These are phyloP conservation scores for Leptonema lineaticorne DNA, from an alignment of 1,140 invertebrate species.

Conservation along the genomic window DNA sequence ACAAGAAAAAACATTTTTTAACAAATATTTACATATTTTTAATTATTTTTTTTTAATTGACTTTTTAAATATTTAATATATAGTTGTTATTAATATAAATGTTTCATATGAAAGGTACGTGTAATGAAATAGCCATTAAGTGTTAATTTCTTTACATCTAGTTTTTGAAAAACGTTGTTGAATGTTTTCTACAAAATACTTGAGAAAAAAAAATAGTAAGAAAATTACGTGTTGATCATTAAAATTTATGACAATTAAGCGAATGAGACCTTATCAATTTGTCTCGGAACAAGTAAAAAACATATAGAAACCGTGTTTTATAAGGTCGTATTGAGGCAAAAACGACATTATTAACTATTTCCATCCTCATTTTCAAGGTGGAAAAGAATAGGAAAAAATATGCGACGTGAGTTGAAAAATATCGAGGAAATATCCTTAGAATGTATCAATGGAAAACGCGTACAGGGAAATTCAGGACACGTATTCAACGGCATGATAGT, in stretches of 20 bases:
- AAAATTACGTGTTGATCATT: neutral
- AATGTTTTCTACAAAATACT: too few species aligned
- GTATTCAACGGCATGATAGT: conserved; percentile 32
- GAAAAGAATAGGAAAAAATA: conserved; percentile 7
- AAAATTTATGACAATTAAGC: neutral
- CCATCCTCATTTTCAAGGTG: neutral
- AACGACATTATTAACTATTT: conserved; percentile 11
- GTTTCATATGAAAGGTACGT: too few species aligned
- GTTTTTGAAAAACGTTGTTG: too few species aligned
- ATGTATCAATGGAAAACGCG: neutral
- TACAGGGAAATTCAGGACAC: conserved; percentile 32
- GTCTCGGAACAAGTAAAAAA: neutral
- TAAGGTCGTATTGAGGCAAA: neutral
- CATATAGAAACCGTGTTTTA: neutral
- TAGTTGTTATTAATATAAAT: too few species aligned
- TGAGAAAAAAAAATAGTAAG: too few species aligned
- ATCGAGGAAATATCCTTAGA: conserved; percentile 1
- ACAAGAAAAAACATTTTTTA: too few species aligned
- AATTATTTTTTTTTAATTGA: too few species aligned
- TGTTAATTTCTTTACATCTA: too few species aligned
- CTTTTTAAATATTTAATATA: too few species aligned
- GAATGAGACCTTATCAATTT: neutral
- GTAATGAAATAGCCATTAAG: too few species aligned
- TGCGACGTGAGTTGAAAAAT: conserved; percentile 26
- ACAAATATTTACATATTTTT: too few species aligned